Evolutionary conservation across 2,797 vertebrate genomes (phyloP).

Genomic region (Eulemur albifrons): DNA sequence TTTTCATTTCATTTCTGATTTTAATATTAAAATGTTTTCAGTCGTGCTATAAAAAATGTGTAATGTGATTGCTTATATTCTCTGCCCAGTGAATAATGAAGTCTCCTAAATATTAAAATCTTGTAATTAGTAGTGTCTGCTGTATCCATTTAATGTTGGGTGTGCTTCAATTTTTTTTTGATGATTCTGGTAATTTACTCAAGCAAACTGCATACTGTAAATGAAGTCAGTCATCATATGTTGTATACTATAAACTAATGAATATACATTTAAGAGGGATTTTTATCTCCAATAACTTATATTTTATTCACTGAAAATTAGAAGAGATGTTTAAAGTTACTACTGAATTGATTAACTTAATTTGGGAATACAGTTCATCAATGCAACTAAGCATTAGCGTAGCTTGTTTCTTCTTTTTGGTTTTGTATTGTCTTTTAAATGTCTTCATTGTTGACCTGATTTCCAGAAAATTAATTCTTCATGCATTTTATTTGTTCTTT

Average conservation of each 20-base stretch:
- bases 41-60: background rate
- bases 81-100: conserved; percentile 42
- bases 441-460: conserved; percentile 42
- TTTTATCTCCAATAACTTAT: background rate
- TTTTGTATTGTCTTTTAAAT: conserved; percentile 26
- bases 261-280: background rate
- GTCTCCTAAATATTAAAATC: conserved; percentile 50
- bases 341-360: conserved; percentile 7
- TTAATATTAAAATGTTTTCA: background rate
- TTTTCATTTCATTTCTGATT: background rate
- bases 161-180: conserved; percentile 50
- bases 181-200: conserved; percentile 54
- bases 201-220: conserved; percentile 41
- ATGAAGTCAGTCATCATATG: background rate
- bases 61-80: background rate
- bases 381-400: background rate
- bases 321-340: conserved; percentile 27
- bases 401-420: background rate
- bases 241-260: background rate
- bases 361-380: background rate
- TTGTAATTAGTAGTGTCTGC: conserved; percentile 17
- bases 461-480: conserved; percentile 69
- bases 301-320: conserved; percentile 48
- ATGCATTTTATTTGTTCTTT: conserved; percentile 60
- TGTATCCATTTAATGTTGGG: conserved; percentile 32